These are phyloP conservation scores for Aradophagus sp. DNA, from an alignment of 1,140 invertebrate genomes.

Conservation along the genomic window DNA sequence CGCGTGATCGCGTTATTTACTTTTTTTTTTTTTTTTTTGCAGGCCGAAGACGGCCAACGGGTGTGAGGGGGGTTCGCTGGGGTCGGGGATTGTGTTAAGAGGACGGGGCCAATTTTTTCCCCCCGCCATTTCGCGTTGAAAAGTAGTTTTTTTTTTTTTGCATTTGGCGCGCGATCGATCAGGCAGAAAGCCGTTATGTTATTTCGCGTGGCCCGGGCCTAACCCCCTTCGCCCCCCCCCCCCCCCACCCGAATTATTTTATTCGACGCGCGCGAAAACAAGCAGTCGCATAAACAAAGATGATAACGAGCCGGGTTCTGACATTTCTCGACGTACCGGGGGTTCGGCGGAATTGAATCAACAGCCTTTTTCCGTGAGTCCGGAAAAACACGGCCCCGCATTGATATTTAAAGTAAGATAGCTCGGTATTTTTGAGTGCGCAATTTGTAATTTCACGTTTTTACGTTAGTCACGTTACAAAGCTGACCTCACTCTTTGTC, in stretches of 20 bases:
- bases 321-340: slow-evolving; percentile 50
- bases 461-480: slow-evolving; percentile 41
- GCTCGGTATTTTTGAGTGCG: slow-evolving; percentile 33
- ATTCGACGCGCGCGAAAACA: slow-evolving; percentile 38
- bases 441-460: slow-evolving; percentile 52
- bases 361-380: slow-evolving; percentile 24
- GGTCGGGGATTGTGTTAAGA: too few species aligned
- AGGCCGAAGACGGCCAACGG: too few species aligned
- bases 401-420: slow-evolving; percentile 49
- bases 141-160: slow-evolving; percentile 58
- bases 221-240: slow-evolving; percentile 3
- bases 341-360: slow-evolving; percentile 47
- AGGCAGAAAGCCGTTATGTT: slow-evolving; percentile 49
- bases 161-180: slow-evolving; percentile 53
- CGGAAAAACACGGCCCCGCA: background rate
- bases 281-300: slow-evolving; percentile 55
- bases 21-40: too few species aligned
- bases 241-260: slow-evolving; percentile 36
- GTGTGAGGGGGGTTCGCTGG: too few species aligned
- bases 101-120: slow-evolving; percentile 45
- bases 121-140: slow-evolving; percentile 47
- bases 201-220: slow-evolving; percentile 36
- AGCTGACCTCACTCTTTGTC: slow-evolving; percentile 37
- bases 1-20: too few species aligned
- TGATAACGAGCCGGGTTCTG: slow-evolving; percentile 53